A percentile compares a stretch with the other conserved stretches of the same genome.
Evolutionary conservation across 2,113 vertebrate species (phyloP).

Genomic region (Tychaedon coryphoeus): DNA sequence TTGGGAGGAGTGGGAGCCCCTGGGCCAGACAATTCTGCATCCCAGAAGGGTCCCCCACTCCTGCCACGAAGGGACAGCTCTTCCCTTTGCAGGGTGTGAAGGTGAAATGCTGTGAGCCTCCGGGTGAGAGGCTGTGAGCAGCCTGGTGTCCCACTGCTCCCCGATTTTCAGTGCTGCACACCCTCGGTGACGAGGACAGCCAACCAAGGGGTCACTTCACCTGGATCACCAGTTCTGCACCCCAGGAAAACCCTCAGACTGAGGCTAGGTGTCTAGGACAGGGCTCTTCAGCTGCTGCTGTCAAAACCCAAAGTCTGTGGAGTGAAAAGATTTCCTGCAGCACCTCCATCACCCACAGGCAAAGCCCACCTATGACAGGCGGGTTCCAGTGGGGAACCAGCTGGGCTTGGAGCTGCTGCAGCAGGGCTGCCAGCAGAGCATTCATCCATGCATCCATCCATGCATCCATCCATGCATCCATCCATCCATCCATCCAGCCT

Average conservation of each 20-base stretch:
- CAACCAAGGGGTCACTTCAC: not conserved
- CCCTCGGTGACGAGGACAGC: not conserved
- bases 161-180: not conserved
- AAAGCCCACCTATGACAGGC: slow-evolving; percentile 1
- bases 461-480: too few species aligned
- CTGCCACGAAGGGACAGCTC: rapidly evolving
- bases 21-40: not conserved
- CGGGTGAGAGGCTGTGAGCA: rapidly evolving
- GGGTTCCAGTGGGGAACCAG: not conserved
- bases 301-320: not conserved
- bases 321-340: not conserved
- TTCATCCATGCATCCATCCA: too few species aligned
- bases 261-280: not conserved
- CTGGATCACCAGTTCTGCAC: not conserved
- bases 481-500: too few species aligned
- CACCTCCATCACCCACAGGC: not conserved
- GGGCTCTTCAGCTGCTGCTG: not conserved
- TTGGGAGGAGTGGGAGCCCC: not conserved
- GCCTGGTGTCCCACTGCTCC: not conserved
- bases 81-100: not conserved
- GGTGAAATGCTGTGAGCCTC: not conserved
- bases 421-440: not conserved
- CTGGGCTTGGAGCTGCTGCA: not conserved
- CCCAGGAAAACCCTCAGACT: not conserved
- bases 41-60: not conserved